Evolutionary conservation across 2,888 invertebrate genomes (phyloP), one percentile per base, ranked within the genome.

Genomic region (Argynnis bischoffii): DNA sequence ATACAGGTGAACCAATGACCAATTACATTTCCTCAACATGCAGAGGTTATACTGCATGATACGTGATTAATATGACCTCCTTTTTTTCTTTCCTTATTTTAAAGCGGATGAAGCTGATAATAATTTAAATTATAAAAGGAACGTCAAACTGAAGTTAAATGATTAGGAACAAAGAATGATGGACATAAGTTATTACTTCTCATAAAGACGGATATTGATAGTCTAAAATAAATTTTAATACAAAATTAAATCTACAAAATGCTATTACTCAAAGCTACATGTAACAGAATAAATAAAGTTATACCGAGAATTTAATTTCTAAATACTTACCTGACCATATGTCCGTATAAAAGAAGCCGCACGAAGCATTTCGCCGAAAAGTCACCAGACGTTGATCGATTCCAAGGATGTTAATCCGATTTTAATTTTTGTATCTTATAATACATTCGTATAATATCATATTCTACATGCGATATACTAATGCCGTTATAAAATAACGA

Each of bases 271-370:
- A 13, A 18, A 15, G 31, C 31, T 26, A 21, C 4, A 5, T 4
- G 26, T 26, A 26, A 26, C 26, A 26, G 26, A 26, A 54, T 11
- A 57, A 35, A 63, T 63, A 56, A 50, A 31, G 16, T 16, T 5
- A 47, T 54, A n/a, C 46, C 15, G 14, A 54, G 57, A 47, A 47
- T 16, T 60, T 26, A 14, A 16, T 51, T 47, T 55, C 21, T 53
- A 53, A 31, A 35, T 13, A 53, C 13, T 14, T 72, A 79, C 90
- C 89, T 89, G 90, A 67, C 87, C 83, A 77, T 89, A 90, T 71
- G 82, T 84, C 81, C 89, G 85, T 78, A 90, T 84, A 76, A 91
- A 90, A 69, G 92, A 90, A 68, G 92, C 86, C 50, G 89, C 91
- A 67, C 92, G 91, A 75, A 90, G 81, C 92, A 92, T 92, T 77